Percentiles rank a stretch among this genome's conserved stretches.
Evolutionary conservation across 2,113 vertebrate species (phyloP).

Genomic region (Gobiocypris rarus): DNA sequence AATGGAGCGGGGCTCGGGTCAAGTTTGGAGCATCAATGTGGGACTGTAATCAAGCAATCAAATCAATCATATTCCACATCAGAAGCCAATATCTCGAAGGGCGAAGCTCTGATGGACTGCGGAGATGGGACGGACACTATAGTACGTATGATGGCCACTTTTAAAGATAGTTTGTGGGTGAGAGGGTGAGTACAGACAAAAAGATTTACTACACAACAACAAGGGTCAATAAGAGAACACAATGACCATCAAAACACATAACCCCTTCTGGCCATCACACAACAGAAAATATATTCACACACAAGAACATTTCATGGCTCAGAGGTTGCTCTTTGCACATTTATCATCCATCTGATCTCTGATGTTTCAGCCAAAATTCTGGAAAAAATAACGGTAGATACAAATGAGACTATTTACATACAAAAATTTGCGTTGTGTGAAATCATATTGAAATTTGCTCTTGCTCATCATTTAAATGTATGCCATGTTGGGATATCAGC

Average conservation of each 20-base stretch:
- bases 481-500: neutral
- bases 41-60: slow-evolving; percentile 70
- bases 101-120: slow-evolving; percentile 56
- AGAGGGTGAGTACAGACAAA: neutral
- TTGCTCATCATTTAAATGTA: neutral
- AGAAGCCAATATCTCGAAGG: slow-evolving; percentile 62
- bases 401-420: neutral
- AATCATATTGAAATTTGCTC: neutral
- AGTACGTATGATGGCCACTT: neutral
- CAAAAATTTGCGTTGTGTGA: neutral
- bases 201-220: slow-evolving; percentile 12
- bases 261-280: neutral
- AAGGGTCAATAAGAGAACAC: slow-evolving; percentile 11
- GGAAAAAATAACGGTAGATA: neutral
- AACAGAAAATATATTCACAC: neutral
- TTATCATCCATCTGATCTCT: neutral
- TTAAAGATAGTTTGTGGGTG: neutral
- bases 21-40: slow-evolving; percentile 72
- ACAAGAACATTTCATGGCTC: neutral
- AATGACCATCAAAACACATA: slow-evolving; percentile 1
- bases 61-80: slow-evolving; percentile 66
- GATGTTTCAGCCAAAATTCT: neutral
- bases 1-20: slow-evolving; percentile 70
- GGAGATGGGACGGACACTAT: neutral
- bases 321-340: neutral